phyloP scores from a whole-genome alignment of 2,113 vertebrate species.

The Sander vitreus region DNA sequence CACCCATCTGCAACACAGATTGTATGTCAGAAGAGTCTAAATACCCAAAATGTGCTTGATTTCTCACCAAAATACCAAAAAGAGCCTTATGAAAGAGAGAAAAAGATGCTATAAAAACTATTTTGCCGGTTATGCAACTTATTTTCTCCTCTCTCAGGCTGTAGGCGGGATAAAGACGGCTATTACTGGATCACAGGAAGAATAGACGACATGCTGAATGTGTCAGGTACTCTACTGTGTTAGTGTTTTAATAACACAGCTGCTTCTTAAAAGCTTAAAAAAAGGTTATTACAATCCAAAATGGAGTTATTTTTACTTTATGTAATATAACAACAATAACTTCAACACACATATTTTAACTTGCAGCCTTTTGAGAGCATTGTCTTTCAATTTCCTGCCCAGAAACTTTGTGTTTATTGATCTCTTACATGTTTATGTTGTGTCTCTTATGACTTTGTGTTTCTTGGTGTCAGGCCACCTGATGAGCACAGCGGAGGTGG shows the following conservation, averaged over 20 bases:
- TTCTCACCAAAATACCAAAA: neutral
- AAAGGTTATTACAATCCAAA: neutral
- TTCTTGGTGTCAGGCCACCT: conserved; percentile 79
- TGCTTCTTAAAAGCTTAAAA: neutral
- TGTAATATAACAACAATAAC: neutral
- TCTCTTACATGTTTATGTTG: neutral
- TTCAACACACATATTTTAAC: neutral
- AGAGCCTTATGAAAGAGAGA: neutral
- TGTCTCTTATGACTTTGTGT: neutral
- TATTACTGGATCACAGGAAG: conserved; percentile 90
- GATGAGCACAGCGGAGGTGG: conserved; percentile 87
- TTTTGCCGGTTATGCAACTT: neutral
- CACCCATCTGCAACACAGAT: neutral
- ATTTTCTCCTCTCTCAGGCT: conserved; percentile 75
- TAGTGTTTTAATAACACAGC: neutral
- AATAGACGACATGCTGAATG: conserved; percentile 89
- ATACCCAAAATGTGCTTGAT: neutral
- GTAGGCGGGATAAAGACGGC: conserved; percentile 86
- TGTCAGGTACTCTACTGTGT: conserved; percentile 79
- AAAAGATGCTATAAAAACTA: neutral
- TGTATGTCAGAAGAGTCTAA: neutral
- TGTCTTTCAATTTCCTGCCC: neutral
- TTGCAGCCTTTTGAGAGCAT: neutral
- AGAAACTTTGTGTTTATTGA: neutral
- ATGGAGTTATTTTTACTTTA: neutral